Percentiles rank a stretch among this genome's conserved stretches.
Conservation (phyloP, 2,888 invertebrate species). For the Isoperla grammatica region DNA sequence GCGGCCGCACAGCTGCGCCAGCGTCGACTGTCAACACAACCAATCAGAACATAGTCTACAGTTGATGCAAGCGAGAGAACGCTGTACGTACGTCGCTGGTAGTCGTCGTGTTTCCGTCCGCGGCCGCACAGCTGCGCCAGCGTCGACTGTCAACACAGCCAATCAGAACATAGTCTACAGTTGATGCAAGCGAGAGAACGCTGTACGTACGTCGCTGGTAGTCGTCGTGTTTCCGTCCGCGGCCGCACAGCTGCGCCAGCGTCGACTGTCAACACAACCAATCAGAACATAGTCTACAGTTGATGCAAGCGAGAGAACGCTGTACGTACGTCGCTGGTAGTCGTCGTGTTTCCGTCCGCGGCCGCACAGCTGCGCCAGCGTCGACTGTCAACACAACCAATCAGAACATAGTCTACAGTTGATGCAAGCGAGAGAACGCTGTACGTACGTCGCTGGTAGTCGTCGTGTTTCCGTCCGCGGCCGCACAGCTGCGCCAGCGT, state of each 20-base stretch:
- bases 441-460: slow-evolving; percentile 37
- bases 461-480: slow-evolving; percentile 23
- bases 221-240: slow-evolving; percentile 21
- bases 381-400: slow-evolving; percentile 39
- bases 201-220: slow-evolving; percentile 39
- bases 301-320: too few relatives aligned
- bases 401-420: too few relatives aligned
- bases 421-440: slow-evolving; percentile 33
- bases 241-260: slow-evolving; percentile 2
- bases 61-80: slow-evolving; percentile 31
- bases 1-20: slow-evolving; percentile 36
- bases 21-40: slow-evolving; percentile 43
- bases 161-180: not conserved
- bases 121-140: slow-evolving; percentile 37
- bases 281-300: too few relatives aligned
- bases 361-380: slow-evolving; percentile 39
- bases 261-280: not conserved
- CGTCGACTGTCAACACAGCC: slow-evolving; percentile 42
- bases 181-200: slow-evolving; percentile 30
- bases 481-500: slow-evolving; percentile 40
- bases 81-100: slow-evolving; percentile 39
- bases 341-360: not conserved
- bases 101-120: slow-evolving; percentile 25
- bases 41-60: not conserved
- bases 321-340: too few relatives aligned